These are phyloP conservation scores for Gymnoscopelus microlampas DNA, from an alignment of 2,797 vertebrate genomes.

Conservation along the genomic window DNA sequence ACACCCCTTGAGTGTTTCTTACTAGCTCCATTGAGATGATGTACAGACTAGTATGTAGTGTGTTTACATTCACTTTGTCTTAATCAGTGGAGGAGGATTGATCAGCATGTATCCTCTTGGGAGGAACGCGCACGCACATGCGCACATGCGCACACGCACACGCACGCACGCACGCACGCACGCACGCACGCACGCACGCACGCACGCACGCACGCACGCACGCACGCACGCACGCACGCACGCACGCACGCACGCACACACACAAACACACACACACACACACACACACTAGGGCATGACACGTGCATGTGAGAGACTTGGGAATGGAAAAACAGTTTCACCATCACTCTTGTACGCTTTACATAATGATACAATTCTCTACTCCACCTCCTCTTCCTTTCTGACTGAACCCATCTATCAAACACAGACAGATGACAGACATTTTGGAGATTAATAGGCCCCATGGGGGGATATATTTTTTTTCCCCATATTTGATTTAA, in stretches of 20 bases:
- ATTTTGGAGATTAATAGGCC: not conserved
- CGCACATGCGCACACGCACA: not conserved
- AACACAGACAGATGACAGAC: not conserved
- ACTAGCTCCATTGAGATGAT: conserved; percentile 17
- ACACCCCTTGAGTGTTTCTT: conserved; percentile 7
- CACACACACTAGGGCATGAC: conserved; percentile 6
- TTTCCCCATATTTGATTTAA: too few relatives aligned
- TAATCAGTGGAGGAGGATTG: conserved; percentile 29
- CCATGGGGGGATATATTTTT: not conserved
- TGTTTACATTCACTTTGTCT: conserved; percentile 31
- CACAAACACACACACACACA: not conserved
- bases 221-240: not conserved
- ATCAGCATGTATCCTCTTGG: not conserved
- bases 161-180: not conserved
- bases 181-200: not conserved
- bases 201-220: not conserved
- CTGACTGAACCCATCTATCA: not conserved
- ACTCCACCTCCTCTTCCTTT: not conserved
- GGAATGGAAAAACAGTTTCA: conserved; percentile 14
- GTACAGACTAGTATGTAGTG: not conserved
- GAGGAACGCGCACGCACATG: not conserved
- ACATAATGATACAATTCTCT: not conserved
- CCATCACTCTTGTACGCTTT: not conserved
- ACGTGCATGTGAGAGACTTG: conserved; percentile 20
- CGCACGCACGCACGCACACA: not conserved